Conservation (phyloP, 2,113 vertebrate species). For the Oenanthe oenanthe region DNA sequence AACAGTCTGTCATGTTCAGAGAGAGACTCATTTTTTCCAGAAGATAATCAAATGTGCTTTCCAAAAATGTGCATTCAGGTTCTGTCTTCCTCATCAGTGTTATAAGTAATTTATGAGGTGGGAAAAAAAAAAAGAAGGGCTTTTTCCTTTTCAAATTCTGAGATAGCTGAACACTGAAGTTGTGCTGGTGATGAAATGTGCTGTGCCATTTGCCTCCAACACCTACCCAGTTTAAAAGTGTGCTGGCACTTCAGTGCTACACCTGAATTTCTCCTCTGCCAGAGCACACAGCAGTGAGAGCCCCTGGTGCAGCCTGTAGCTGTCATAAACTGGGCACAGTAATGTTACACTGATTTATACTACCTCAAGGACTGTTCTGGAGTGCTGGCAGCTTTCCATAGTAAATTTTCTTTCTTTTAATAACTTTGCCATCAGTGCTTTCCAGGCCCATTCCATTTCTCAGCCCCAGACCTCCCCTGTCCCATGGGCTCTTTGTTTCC, state of each 20-base stretch:
- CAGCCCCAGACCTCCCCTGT: not conserved
- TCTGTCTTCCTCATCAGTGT: not conserved
- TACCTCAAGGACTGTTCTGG: not conserved
- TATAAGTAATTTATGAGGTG: not conserved
- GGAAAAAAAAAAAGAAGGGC: not conserved
- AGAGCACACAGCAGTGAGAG: not conserved
- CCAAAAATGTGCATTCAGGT: not conserved
- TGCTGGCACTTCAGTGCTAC: not conserved
- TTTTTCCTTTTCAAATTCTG: not conserved
- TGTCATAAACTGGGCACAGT: not conserved
- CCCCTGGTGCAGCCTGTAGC: not conserved
- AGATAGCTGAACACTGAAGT: not conserved
- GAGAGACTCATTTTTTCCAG: not conserved
- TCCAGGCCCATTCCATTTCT: not conserved
- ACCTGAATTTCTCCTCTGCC: not conserved
- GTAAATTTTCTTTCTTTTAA: conserved; percentile 3
- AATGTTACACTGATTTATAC: not conserved
- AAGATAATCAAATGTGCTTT: not conserved
- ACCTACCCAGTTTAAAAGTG: not conserved
- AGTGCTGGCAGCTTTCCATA: not conserved
- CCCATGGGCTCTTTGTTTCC: not conserved
- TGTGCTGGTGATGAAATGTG: not conserved
- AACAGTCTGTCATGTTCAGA: not conserved
- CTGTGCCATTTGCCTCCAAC: not conserved
- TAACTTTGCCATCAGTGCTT: not conserved